A percentile compares a stretch with the other conserved stretches of the same genome.
These are phyloP conservation scores for Rugalucina vietnamica DNA, from an alignment of 2,888 invertebrate species.

Conservation along the genomic window DNA sequence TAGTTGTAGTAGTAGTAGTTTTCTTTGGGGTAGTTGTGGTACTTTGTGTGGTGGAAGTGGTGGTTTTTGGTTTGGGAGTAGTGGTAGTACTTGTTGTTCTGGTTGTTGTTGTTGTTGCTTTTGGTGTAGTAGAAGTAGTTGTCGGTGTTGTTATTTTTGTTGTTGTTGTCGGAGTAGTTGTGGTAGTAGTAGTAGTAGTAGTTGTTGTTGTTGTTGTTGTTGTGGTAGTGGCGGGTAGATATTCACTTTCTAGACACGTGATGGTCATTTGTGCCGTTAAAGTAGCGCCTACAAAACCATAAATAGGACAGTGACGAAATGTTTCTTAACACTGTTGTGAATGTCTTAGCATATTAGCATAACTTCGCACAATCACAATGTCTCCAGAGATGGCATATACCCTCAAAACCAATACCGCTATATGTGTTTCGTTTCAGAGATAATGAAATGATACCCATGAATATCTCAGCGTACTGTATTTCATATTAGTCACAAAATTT, in stretches of 20 bases:
- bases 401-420: background rate
- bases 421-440: too few species aligned
- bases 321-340: background rate
- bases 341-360: background rate
- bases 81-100: background rate
- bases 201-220: slow-evolving; percentile 16
- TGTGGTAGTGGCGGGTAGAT: slow-evolving; percentile 13
- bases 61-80: background rate
- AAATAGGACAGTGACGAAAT: background rate
- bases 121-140: background rate
- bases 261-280: background rate
- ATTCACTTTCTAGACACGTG: slow-evolving; percentile 14
- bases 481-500: too few species aligned
- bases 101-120: background rate
- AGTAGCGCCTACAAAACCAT: background rate
- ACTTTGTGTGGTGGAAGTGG: background rate
- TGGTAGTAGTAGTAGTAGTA: slow-evolving; percentile 4
- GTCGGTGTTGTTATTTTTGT: slow-evolving; percentile 13
- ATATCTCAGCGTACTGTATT: too few species aligned
- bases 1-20: background rate
- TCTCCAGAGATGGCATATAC: too few species aligned
- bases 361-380: too few species aligned
- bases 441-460: too few species aligned
- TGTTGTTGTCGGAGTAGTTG: background rate
- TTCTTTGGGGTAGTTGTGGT: background rate